Percentiles rank a stretch among this genome's conserved stretches.
Evolutionary conservation across 2,888 invertebrate species (phyloP).

Genomic region (Scotopteryx bipunctaria): DNA sequence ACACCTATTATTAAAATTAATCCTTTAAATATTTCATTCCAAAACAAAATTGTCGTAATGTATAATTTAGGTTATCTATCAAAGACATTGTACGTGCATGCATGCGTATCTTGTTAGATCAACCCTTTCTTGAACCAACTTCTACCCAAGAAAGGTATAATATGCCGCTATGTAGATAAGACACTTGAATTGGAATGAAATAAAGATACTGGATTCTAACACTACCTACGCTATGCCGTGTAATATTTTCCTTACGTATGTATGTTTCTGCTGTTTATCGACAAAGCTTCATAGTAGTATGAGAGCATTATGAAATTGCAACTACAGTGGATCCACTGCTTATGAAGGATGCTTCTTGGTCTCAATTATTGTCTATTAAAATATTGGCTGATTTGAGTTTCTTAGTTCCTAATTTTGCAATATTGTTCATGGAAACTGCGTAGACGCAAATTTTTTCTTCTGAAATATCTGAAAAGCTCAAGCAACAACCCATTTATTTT

Average conservation of each 20-base stretch:
- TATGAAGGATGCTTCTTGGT: slow-evolving; percentile 2
- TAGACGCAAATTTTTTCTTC: background rate
- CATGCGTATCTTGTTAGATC: no score
- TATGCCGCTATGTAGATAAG: background rate
- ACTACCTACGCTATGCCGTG: slow-evolving; percentile 18
- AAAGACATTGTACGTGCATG: no score
- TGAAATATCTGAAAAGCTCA: slow-evolving; percentile 11
- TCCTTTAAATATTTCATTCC: slow-evolving; percentile 45
- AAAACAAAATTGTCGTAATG: no score
- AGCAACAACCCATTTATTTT: slow-evolving; percentile 11
- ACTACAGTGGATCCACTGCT: background rate
- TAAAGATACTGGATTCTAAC: slow-evolving; percentile 10
- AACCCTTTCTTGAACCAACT: no score
- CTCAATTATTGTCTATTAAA: slow-evolving; percentile 17
- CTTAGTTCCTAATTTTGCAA: background rate
- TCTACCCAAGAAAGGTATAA: no score
- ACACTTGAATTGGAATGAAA: slow-evolving; percentile 16
- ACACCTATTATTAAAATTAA: slow-evolving; percentile 70
- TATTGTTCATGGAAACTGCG: background rate
- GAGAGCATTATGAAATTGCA: background rate
- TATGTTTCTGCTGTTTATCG: slow-evolving; percentile 7
- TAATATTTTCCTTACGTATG: slow-evolving; percentile 18
- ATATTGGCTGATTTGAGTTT: background rate
- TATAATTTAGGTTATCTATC: no score
- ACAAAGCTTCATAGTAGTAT: slow-evolving; percentile 1